Evolutionary conservation across 1,140 invertebrate species (phyloP).

Genomic region (Bradysia coprophila): DNA sequence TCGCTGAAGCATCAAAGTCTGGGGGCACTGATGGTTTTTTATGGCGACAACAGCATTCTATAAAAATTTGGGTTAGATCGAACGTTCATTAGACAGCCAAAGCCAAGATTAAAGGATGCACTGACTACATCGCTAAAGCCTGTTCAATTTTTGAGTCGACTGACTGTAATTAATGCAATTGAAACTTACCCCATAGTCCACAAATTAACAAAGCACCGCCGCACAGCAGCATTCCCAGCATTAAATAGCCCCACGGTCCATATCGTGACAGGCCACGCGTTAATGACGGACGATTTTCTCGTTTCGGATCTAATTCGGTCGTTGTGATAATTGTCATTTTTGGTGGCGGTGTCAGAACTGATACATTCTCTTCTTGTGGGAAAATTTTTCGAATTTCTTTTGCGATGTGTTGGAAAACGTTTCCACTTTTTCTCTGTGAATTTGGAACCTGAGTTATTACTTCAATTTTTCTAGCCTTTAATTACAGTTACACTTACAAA

Average conservation of each 20-base stretch:
- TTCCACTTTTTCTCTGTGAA: not conserved
- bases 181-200: conserved; percentile 33
- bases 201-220: conserved; percentile 41
- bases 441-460: no score
- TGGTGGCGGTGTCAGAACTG: conserved; percentile 4
- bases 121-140: no score
- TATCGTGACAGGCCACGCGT: conserved; percentile 33
- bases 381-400: no score
- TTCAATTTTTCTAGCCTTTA: no score
- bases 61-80: conserved; percentile 3
- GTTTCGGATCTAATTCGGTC: conserved; percentile 6
- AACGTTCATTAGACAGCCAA: no score
- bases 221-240: conserved; percentile 40
- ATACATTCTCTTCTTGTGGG: conserved; percentile 5
- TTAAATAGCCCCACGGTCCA: conserved; percentile 42
- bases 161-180: not conserved
- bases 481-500: not conserved
- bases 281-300: conserved; percentile 11
- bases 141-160: no score
- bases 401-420: not conserved
- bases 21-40: conserved; percentile 11
- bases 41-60: conserved; percentile 23
- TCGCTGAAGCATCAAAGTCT: conserved; percentile 14
- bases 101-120: no score
- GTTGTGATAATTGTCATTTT: conserved; percentile 3